Conservation (phyloP, 1,140 invertebrate genomes). For the Ditylenchus dipsaci region DNA sequence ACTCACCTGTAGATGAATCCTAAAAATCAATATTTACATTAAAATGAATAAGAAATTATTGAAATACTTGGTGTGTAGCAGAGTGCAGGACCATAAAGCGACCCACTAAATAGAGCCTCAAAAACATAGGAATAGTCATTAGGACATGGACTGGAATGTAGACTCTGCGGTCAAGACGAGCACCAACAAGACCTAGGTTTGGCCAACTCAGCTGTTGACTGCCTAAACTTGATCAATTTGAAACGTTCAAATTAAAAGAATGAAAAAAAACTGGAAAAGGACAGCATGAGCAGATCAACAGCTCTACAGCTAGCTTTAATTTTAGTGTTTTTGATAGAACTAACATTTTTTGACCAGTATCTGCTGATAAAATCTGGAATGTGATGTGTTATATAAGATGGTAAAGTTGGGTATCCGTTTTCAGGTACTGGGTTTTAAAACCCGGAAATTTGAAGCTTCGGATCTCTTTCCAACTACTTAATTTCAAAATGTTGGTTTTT, state of each 20-base stretch:
- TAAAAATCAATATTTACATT: not conserved
- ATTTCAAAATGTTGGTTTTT: too few species aligned
- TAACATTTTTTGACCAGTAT: slow-evolving; percentile 45
- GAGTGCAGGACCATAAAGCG: slow-evolving; percentile 97
- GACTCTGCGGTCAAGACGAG: not conserved
- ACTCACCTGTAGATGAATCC: slow-evolving; percentile 72
- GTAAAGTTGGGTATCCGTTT: too few species aligned
- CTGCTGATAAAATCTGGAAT: slow-evolving; percentile 46
- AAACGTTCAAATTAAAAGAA: too few species aligned
- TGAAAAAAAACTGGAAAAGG: slow-evolving; percentile 38
- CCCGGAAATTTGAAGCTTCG: too few species aligned
- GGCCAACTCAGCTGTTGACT: slow-evolving; percentile 6
- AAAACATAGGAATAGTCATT: slow-evolving; percentile 96
- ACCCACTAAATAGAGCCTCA: slow-evolving; percentile 94
- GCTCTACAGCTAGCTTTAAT: slow-evolving; percentile 39
- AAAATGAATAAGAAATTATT: not conserved
- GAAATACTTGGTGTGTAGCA: slow-evolving; percentile 84
- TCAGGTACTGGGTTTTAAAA: too few species aligned
- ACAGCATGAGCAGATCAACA: slow-evolving; percentile 51
- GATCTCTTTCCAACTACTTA: too few species aligned
- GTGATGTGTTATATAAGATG: too few species aligned
- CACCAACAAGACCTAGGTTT: not conserved
- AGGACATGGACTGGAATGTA: slow-evolving; percentile 70
- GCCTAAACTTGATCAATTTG: not conserved
- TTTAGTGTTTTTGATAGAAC: slow-evolving; percentile 27